These are phyloP conservation scores for Euplexia lucipara DNA, from an alignment of 2,888 invertebrate species.

Conservation along the genomic window DNA sequence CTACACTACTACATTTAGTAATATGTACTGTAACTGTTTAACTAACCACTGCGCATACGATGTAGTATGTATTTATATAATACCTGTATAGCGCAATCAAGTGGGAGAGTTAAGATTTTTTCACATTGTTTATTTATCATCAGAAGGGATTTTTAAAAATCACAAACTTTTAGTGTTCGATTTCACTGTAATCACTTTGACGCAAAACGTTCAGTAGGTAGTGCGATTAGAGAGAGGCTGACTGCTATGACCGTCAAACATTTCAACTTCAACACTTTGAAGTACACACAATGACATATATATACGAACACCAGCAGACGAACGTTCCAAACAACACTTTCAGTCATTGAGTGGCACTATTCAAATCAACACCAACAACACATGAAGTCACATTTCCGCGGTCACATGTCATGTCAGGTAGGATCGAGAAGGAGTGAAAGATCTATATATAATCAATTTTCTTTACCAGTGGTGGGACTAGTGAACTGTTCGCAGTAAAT, in stretches of 20 bases:
- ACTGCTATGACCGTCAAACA: constrained; percentile 13
- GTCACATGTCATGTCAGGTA: background rate
- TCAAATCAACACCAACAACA: too few relatives aligned
- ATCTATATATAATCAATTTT: too few relatives aligned
- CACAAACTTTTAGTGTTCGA: constrained; percentile 10
- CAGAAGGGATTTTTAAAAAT: too few relatives aligned
- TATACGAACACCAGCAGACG: constrained; percentile 13
- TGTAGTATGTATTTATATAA: background rate
- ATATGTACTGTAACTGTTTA: background rate
- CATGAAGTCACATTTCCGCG: constrained; percentile 3
- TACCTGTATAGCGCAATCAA: constrained; percentile 5
- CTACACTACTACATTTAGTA: background rate
- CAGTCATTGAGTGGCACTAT: too few relatives aligned
- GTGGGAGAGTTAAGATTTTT: background rate
- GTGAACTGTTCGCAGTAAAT: too few relatives aligned
- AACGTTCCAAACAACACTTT: too few relatives aligned
- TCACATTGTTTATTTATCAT: too few relatives aligned
- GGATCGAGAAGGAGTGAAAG: constrained; percentile 11
- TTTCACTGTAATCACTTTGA: background rate
- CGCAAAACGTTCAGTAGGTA: background rate
- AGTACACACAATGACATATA: background rate
- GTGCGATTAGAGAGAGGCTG: background rate
- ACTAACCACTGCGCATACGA: background rate
- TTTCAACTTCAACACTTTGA: background rate
- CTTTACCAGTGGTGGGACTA: too few relatives aligned